These are phyloP conservation scores for Dermochelys coriacea DNA, from an alignment of 2,797 vertebrate genomes.

Conservation along the genomic window DNA sequence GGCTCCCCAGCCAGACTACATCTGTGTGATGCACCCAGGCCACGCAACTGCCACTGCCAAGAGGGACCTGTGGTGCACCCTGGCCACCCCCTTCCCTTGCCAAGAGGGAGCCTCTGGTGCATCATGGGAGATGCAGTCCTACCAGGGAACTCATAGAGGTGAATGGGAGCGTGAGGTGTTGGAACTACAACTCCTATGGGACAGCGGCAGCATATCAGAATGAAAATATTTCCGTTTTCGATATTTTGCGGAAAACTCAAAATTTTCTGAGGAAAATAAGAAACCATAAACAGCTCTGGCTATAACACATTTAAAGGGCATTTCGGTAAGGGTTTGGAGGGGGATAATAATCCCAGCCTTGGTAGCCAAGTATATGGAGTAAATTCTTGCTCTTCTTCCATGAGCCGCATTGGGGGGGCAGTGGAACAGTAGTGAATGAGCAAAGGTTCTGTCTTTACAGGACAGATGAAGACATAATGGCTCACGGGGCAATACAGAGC, in stretches of 20 bases:
- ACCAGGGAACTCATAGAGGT: not conserved
- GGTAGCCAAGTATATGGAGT: not conserved
- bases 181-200: not conserved
- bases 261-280: not conserved
- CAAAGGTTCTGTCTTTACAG: not conserved
- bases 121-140: not conserved
- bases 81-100: not conserved
- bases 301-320: slow-evolving; percentile 44
- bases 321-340: not conserved
- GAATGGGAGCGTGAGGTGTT: not conserved
- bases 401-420: accelerated
- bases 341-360: slow-evolving; percentile 1
- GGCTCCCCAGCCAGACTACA: too few species aligned
- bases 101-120: not conserved
- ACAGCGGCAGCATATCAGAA: not conserved
- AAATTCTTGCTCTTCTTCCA: not conserved
- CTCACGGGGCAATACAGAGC: not conserved
- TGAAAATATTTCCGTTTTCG: not conserved
- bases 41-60: too few species aligned
- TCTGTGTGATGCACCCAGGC: too few species aligned
- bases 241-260: not conserved
- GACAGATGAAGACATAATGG: not conserved
- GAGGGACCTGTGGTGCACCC: not conserved
- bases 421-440: not conserved
- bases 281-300: not conserved